Evolutionary conservation across 2,113 vertebrate genomes (phyloP).

Genomic region (Rattus rattus): DNA sequence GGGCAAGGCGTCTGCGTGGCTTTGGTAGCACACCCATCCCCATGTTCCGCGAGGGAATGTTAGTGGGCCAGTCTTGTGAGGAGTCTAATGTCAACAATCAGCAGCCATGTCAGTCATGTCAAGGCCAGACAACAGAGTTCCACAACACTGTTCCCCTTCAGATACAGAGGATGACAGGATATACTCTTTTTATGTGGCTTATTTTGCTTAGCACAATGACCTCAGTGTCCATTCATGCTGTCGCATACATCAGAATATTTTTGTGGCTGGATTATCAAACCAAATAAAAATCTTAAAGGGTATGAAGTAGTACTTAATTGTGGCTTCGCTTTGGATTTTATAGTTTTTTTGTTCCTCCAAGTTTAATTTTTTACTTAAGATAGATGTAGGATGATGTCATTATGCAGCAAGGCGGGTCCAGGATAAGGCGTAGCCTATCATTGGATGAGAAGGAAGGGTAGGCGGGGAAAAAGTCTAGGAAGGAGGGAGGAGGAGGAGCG

Average conservation of each 20-base stretch:
- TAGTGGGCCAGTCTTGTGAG: not conserved
- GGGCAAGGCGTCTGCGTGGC: not conserved
- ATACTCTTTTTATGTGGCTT: not conserved
- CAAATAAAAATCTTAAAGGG: not conserved
- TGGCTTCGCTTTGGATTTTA: not conserved
- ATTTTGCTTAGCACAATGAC: not conserved
- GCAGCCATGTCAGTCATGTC: not conserved
- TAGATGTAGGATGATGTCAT: too few species aligned
- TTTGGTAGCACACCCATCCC: not conserved
- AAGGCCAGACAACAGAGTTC: not conserved
- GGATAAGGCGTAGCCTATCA: too few species aligned
- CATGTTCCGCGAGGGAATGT: not conserved
- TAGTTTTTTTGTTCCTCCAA: not conserved
- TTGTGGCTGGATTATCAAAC: not conserved
- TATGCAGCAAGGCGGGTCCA: too few species aligned
- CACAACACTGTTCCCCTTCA: not conserved
- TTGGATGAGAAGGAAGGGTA: too few species aligned
- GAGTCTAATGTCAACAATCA: not conserved
- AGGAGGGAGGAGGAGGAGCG: too few species aligned
- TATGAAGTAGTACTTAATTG: not conserved
- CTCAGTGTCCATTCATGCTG: not conserved
- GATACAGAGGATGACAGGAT: not conserved
- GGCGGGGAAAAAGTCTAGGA: too few species aligned
- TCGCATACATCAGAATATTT: not conserved
- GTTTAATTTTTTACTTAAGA: not conserved